Base-by-base conservation (phyloP, 2,888 invertebrate species). In the Allolobophora icterica region DNA sequence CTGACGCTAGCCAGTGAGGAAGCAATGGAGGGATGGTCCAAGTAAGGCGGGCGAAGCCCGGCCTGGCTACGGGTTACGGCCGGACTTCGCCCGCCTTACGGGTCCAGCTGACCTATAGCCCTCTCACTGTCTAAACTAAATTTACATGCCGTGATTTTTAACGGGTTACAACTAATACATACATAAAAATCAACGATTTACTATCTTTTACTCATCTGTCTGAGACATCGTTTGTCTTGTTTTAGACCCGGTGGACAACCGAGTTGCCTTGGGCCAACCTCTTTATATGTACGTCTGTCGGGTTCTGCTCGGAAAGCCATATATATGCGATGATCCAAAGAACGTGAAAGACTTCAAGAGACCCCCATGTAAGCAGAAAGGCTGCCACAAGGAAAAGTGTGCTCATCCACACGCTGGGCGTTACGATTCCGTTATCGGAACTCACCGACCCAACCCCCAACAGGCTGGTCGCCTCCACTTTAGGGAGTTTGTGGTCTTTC, bases 401-500 rank as follows among this genome's bases (percentile, higher is more conserved):
- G 33, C 30, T 24, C 33, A 84, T 40, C 8, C 34, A 83, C 34
- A 33, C 30, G 84, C 42, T 35, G 40, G 21, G 21, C 52, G 84
- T 45, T 45, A 24, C 52, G 89, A 91, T 38, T 91, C 91, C n/a
- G 87, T 91, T 34, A 45, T 91, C 38, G 91, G 91, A 19, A 91
- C 90, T 11, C 89, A 89, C 91, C 87, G 91, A 89, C 33, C 91
- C 11, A 38, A 58, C 34, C 71, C 71, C n/a, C 71, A n/a, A 71
- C 0, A 8, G 2, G n/a, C 5, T n/a, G 91, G 89, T 5, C 52
- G 71, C n/a, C 83, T 91, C n/a, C 84, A 92, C 45, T 94, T 94
- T 84, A 91, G 93, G 17, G 94, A 94, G 91, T 94, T 93, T 93
- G 91, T 94, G 5, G 92, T 93, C 17, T 94, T 93, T 92, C 93